These are phyloP conservation scores for Oophaga sylvatica DNA, from an alignment of 2,797 vertebrate species.

Conservation along the genomic window DNA sequence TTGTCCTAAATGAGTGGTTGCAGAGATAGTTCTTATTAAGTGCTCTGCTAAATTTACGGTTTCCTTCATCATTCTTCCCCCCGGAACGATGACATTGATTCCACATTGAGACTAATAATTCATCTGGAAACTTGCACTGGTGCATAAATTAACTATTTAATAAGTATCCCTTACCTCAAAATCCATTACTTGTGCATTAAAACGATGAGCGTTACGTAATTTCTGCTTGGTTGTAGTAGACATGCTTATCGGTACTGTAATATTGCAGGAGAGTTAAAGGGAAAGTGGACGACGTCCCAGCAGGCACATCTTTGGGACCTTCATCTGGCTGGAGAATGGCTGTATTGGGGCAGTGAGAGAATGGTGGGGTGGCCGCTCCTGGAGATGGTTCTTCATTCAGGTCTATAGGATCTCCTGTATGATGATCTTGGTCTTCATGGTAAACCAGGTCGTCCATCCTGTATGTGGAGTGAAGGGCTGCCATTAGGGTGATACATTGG, in stretches of 20 bases:
- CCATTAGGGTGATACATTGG: no score
- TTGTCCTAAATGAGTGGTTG: slow-evolving; percentile 1
- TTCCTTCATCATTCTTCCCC: slow-evolving; percentile 21
- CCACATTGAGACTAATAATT: slow-evolving; percentile 49
- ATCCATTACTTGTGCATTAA: slow-evolving; percentile 51
- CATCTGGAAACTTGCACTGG: slow-evolving; percentile 37
- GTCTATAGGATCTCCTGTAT: not conserved
- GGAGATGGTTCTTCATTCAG: not conserved
- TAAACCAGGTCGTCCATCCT: no score
- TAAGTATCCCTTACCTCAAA: slow-evolving; percentile 42
- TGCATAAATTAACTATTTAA: slow-evolving; percentile 50
- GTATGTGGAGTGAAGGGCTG: no score
- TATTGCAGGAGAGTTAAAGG: not conserved
- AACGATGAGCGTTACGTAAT: slow-evolving; percentile 37
- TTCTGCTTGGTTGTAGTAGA: slow-evolving; percentile 39
- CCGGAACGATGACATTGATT: slow-evolving; percentile 44
- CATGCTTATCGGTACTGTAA: slow-evolving; percentile 13
- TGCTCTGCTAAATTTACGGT: slow-evolving; percentile 35
- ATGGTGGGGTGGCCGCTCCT: no score
- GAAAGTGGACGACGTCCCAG: not conserved
- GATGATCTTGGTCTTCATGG: no score
- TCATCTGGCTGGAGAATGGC: not conserved
- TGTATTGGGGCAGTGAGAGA: no score
- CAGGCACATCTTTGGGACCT: not conserved
- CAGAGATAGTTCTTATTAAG: slow-evolving; percentile 22